Evolutionary conservation across 2,888 invertebrate genomes (phyloP), one percentile per base, ranked within the genome.

Genomic region (Synanthedon tipuliformis): DNA sequence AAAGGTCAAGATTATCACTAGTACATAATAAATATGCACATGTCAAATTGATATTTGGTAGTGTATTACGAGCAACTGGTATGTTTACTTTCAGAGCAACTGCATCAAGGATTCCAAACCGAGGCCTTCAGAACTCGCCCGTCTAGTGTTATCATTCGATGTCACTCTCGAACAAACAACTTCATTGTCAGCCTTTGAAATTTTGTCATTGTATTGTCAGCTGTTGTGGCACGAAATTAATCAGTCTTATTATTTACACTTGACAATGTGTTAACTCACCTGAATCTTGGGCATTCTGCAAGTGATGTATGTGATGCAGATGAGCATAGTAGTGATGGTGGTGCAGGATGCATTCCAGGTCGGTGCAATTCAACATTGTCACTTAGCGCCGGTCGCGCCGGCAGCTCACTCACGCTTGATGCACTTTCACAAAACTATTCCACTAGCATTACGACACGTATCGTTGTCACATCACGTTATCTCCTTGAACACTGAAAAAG

Each of bases 311-410:
- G 75, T 92, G 91, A 73, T 92, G 92, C 66, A 92, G 88, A 81
- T 92, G 92, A 58, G 92, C 92, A 75, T 92, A 92, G 74, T 92
- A 92, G 73, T 92, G 92, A 71, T 92, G 92, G 73, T 92, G 92
- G 81, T 92, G 92, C 74, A 92, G 83, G 76, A 92, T 92, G 87
- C 93, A 93, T 87, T 92, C 92, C 86, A 92, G 88, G 88, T 92
- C 92, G 63, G 92, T 92, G 83, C 93, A 93, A 84, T 93, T 92
- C 84, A 93, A 88, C 93, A 93, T 93, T 76, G 78, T 88, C 75
- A 76, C 79, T 69, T 70, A 73, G 77, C 59, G 64, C 76, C 70
- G 75, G 73, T 76, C 71, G 69, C 69, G 68, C 63, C 73, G 74
- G 73, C 74, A 65, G 68, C 68, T 74, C 76, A 76, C 83, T 78